Conservation (phyloP, 1,140 invertebrate genomes). For the Neodiprion virginianus region DNA sequence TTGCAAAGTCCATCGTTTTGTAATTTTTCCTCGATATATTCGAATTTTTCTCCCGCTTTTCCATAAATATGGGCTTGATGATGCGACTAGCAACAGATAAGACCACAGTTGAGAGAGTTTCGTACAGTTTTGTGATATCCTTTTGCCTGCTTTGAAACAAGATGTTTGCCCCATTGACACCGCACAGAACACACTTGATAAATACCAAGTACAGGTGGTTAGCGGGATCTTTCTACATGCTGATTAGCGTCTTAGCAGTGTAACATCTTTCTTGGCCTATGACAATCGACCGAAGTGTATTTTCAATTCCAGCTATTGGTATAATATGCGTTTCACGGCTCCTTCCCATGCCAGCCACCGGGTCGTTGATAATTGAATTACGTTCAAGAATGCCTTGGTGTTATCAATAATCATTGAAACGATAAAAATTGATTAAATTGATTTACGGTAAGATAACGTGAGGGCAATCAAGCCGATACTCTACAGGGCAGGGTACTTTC, state of each 20-base stretch:
- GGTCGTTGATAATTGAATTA: conserved; percentile 22
- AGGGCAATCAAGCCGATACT: no score
- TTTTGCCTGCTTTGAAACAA: conserved; percentile 22
- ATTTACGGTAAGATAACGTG: no score
- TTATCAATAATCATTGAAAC: conserved; percentile 24
- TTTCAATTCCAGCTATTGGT: conserved; percentile 26
- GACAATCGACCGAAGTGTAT: conserved; percentile 20
- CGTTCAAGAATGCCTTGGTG: conserved; percentile 14
- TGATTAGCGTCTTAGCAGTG: conserved; percentile 16
- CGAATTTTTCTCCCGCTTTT: conserved; percentile 12
- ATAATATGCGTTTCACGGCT: conserved; percentile 17
- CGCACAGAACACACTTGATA: conserved; percentile 16
- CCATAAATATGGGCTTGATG: conserved; percentile 21
- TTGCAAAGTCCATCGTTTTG: conserved; percentile 20
- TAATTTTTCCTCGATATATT: conserved; percentile 14
- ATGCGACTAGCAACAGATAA: conserved; percentile 15
- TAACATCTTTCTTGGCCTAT: conserved; percentile 22
- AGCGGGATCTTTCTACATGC: conserved; percentile 24
- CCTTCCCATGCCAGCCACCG: conserved; percentile 23
- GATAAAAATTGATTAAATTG: no score
- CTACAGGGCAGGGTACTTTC: no score
- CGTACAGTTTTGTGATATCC: conserved; percentile 21
- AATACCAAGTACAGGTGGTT: conserved; percentile 25
- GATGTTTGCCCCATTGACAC: conserved; percentile 22
- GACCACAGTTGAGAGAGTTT: conserved; percentile 17